Conservation (phyloP, 1,140 invertebrate species). For the Zaprionus davidi region DNA sequence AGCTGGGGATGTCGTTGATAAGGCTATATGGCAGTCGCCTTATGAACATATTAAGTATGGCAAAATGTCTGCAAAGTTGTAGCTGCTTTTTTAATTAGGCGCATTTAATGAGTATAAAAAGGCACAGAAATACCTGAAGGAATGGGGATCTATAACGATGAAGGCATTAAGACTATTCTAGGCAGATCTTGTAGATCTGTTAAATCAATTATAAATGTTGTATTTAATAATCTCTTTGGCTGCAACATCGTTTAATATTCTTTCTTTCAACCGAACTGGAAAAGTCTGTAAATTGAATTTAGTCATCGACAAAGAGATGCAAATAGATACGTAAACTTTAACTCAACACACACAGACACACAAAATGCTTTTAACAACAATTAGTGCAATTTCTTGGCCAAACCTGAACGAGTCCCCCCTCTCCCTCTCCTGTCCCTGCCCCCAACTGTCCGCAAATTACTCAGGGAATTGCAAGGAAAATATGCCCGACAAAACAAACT, state of each 20-base stretch:
- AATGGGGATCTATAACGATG: too few species aligned
- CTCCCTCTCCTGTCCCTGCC: conserved; percentile 24
- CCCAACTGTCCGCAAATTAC: conserved; percentile 60
- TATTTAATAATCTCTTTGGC: not conserved
- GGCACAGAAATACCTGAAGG: too few species aligned
- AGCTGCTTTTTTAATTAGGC: conserved; percentile 44
- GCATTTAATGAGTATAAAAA: conserved; percentile 20
- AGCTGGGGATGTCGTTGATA: not conserved
- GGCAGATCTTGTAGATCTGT: not conserved
- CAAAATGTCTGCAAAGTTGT: conserved; percentile 48
- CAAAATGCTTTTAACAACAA: conserved; percentile 67
- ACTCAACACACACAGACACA: conserved; percentile 18
- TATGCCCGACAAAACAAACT: conserved; percentile 67
- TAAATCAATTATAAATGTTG: not conserved
- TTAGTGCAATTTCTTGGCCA: conserved; percentile 70
- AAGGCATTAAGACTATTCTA: not conserved
- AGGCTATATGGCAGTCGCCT: conserved; percentile 37
- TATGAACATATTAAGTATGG: conserved; percentile 61
- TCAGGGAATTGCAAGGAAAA: conserved; percentile 33
- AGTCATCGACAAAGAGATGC: conserved; percentile 18
- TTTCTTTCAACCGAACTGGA: not conserved
- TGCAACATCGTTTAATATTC: not conserved
- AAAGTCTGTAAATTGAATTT: conserved; percentile 32
- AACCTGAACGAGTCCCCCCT: conserved; percentile 7
- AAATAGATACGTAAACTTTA: conserved; percentile 20